Conservation (phyloP, 1,140 invertebrate species). For the Macrotrachela quadricornifera region DNA sequence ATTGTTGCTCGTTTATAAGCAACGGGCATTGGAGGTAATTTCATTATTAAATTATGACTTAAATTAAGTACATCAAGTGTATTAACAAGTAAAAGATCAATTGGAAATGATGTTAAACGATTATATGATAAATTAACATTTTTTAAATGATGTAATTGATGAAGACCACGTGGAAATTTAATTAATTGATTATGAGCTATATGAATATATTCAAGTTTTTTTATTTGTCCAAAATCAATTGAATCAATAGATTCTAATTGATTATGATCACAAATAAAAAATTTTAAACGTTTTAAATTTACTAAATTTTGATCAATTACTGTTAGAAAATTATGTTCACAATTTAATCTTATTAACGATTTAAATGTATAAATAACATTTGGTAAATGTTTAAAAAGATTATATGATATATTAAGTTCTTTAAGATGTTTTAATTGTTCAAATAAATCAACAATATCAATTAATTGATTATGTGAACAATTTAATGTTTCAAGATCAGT, state of each 20-base stretch:
- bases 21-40: slow-evolving; percentile 19
- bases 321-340: no score
- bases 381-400: no score
- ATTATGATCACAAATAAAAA: slow-evolving; percentile 21
- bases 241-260: slow-evolving; percentile 16
- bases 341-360: no score
- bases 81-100: slow-evolving; percentile 19
- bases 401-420: no score
- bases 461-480: no score
- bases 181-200: slow-evolving; percentile 16
- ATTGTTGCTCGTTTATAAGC: slow-evolving; percentile 9
- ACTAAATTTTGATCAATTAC: no score
- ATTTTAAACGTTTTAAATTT: slow-evolving; percentile 16
- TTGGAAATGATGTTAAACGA: slow-evolving; percentile 17
- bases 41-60: slow-evolving; percentile 20
- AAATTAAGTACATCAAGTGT: slow-evolving; percentile 17
- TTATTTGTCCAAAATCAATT: slow-evolving; percentile 14
- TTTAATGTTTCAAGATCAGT: no score
- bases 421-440: no score
- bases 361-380: no score
- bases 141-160: slow-evolving; percentile 14
- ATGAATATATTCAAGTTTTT: slow-evolving; percentile 17
- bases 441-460: no score
- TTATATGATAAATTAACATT: slow-evolving; percentile 22
- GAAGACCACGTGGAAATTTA: slow-evolving; percentile 16